Base-by-base conservation (phyloP, 2,888 invertebrate species). In the Ceraclea dissimilis region DNA sequence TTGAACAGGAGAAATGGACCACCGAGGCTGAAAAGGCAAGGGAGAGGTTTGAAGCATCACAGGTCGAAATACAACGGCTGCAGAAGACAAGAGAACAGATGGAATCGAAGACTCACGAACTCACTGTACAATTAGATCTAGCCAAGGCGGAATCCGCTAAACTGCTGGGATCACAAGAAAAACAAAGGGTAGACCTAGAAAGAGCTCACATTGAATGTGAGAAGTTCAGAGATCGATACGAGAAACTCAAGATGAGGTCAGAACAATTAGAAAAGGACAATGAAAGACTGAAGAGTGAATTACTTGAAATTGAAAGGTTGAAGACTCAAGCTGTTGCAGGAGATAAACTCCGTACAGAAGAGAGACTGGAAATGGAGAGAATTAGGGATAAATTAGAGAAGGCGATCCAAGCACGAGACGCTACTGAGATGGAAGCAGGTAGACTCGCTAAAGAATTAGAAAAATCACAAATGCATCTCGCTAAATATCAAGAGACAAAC, bases 121-220 rank as follows among this genome's bases (percentile, higher is more conserved):
- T 87, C 54, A 86, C 85, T 64, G 80, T 90, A 67, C 91, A 92
- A 70, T 72, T 91, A 62, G 91, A 92, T 67, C 71, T 90, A 51
- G 85, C 88, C 43, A 86, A 88, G 67, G 83, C 85, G 52, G 92
- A 92, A 70, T 84, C 88, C 16, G 79, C 82, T 31, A 92, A 92
- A 71, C 75, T 86, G 18, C 79, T 83, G 62, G 81, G 82, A 43
- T 80, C 81, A 43, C 86, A 92, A 69, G 92, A 92, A 65, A 88
- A 90, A 67, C 88, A 89, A 69, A 80, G 90, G 43, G 76, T 81
- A 62, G 90, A 92, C 66, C 78, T 90, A 65, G 93, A 90, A 70
- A 80, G 91, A 48, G 86, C 91, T 63, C 86, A 90, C 67, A 90
- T 93, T 69, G 93, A 93, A 73, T 86, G 90, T 65, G 93, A 93